Evolutionary conservation across 2,113 vertebrate species (phyloP).

Genomic region (Chelonoidis abingdonii): DNA sequence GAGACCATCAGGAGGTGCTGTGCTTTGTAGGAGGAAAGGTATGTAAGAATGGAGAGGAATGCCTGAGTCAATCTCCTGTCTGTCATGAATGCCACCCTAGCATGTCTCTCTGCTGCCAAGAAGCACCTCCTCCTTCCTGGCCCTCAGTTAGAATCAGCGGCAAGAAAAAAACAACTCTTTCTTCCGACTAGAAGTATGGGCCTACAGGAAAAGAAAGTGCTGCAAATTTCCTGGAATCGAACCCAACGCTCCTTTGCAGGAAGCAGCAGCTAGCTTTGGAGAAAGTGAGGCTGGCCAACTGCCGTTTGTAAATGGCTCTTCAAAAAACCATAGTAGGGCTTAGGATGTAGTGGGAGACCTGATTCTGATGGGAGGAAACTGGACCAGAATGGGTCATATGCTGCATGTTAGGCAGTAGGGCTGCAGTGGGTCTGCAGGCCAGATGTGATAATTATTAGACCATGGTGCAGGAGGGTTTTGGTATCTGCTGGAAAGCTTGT

Average conservation of each 20-base stretch:
- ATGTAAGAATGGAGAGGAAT: not conserved
- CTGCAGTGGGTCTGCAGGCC: not conserved
- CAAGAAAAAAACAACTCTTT: not conserved
- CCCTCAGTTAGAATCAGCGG: not conserved
- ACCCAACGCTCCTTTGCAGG: accelerated
- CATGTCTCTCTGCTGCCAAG: not conserved
- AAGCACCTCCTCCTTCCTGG: not conserved
- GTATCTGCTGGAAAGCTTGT: not conserved
- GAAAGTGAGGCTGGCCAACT: not conserved
- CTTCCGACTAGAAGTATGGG: not conserved
- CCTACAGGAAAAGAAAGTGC: not conserved
- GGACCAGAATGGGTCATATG: no score
- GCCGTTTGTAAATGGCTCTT: not conserved
- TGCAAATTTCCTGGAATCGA: not conserved
- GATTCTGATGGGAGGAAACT: not conserved
- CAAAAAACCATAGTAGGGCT: not conserved
- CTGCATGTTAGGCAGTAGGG: not conserved
- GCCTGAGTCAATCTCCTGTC: not conserved
- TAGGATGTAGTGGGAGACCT: not conserved
- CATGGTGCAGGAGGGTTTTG: not conserved
- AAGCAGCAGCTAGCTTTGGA: not conserved
- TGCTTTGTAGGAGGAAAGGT: not conserved
- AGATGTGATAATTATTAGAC: not conserved
- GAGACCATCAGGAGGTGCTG: not conserved
- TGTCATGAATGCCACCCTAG: not conserved